Conservation (phyloP, 1,140 invertebrate species). For the Yoshiicerus persimilis region DNA sequence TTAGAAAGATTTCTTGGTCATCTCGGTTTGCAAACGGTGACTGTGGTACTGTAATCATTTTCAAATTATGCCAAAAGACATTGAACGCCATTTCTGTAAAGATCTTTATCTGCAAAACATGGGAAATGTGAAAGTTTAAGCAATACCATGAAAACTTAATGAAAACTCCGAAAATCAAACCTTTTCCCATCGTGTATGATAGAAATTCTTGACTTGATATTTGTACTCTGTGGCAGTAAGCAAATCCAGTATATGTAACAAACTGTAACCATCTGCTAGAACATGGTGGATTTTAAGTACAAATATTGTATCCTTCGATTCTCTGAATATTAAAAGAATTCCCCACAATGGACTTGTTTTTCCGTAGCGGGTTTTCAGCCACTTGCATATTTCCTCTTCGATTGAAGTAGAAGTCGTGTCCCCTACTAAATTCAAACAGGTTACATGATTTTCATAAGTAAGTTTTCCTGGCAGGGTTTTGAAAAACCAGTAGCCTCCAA, state of each 20-base stretch:
- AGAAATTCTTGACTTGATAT: conserved; percentile 28
- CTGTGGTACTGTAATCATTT: not conserved
- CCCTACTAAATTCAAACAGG: not conserved
- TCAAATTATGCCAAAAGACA: not conserved
- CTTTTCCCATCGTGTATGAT: not conserved
- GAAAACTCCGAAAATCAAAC: not conserved
- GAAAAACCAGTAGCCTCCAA: not conserved
- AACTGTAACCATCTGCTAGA: conserved; percentile 31
- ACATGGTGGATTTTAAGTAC: conserved; percentile 32
- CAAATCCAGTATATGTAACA: conserved; percentile 25
- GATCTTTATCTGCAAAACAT: not conserved
- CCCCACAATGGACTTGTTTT: conserved; percentile 14
- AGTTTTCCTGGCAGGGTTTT: not conserved
- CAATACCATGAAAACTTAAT: not conserved
- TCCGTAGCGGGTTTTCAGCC: not conserved
- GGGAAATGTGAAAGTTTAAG: not conserved
- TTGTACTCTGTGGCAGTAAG: not conserved
- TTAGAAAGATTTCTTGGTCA: not conserved
- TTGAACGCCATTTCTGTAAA: not conserved
- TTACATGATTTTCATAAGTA: not conserved
- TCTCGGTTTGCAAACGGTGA: not conserved
- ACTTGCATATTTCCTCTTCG: not conserved
- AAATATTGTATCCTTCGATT: not conserved
- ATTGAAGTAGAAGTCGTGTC: not conserved
- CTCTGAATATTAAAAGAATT: not conserved